These are phyloP conservation scores for Hyperoodon ampullatus DNA, from an alignment of 2,113 vertebrate species.

Conservation along the genomic window DNA sequence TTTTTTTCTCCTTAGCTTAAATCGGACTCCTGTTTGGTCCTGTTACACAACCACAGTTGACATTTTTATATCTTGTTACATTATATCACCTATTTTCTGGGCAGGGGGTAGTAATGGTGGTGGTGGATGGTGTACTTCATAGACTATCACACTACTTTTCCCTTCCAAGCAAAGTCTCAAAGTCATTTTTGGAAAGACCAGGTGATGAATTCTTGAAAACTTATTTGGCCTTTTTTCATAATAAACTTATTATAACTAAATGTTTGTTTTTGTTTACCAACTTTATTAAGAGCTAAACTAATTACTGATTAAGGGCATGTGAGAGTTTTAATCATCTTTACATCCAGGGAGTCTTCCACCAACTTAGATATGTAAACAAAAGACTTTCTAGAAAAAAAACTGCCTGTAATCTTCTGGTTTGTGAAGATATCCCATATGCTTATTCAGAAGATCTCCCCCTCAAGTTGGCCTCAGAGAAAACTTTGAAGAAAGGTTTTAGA, in stretches of 20 bases:
- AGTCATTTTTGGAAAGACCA: background rate
- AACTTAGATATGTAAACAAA: background rate
- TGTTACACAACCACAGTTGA: background rate
- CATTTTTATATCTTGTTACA: background rate
- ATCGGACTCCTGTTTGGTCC: background rate
- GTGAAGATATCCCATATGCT: background rate
- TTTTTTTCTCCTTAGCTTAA: background rate
- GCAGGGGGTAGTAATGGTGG: too few species aligned
- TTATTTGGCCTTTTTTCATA: background rate
- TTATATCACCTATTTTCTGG: background rate
- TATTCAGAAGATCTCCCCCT: background rate
- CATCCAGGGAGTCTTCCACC: background rate
- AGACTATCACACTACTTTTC: background rate
- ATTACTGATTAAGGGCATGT: background rate
- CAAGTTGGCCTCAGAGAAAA: background rate
- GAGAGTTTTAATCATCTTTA: background rate
- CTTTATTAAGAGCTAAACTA: background rate
- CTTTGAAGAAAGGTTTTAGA: background rate
- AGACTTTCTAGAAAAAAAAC: slow-evolving; percentile 14
- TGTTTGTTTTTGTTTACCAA: background rate
- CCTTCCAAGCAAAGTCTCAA: background rate
- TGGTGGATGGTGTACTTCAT: background rate
- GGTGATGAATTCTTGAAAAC: background rate
- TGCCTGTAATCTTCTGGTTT: background rate
- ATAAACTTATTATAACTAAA: background rate